Base-by-base conservation (phyloP, 2,888 invertebrate species). In the Tenthredo notha region DNA sequence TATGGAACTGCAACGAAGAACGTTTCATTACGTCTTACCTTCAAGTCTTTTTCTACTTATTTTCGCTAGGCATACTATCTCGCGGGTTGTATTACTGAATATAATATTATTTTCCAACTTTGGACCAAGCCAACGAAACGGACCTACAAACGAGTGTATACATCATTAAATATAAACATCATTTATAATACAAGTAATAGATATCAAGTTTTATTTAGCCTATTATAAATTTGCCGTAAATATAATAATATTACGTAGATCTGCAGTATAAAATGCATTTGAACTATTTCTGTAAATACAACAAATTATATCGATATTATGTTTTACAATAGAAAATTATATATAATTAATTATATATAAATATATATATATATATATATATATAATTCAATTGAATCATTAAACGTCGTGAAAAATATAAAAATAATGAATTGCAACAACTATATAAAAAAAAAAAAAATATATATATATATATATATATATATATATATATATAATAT, bases 211-310 rank as follows among this genome's bases (percentile, higher is more conserved):
- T 61, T 25, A 21, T 61, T 61, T 25, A 61, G 61, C 61, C 61
- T 61, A 21, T 61, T 25, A 61, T 21, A 21, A 61, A 10, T 21
- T 61, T 25, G 61, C 61, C 12, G 12, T 61, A 21, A 25, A 25
- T 61, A 25, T 37, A 37, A 37, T 37, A 37, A 37, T 37, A 25
- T 12, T 9, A 61, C 12, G 10, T 61, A 21, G 21, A 25, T 61
- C 4, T 21, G 25, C 12, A 15, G 12, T 70, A 37, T 37, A 70
- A 33, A 37, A 37, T 70, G 70, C 70, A n/a, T 37, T 70, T 33
- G 7, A 70, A 37, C 37, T n/a, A 70, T 70, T 70, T 70, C n/a
- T 70, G 70, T 70, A 70, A 70, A 70, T 70, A 70, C 37, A 37
- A n/a, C 0, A 37, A 33, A 37, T 37, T 33, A 2, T 18, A 37